A percentile compares a stretch with the other conserved stretches of the same genome.
Evolutionary conservation across 2,113 vertebrate species (phyloP).

Genomic region (Mesembrinibis cayennensis): DNA sequence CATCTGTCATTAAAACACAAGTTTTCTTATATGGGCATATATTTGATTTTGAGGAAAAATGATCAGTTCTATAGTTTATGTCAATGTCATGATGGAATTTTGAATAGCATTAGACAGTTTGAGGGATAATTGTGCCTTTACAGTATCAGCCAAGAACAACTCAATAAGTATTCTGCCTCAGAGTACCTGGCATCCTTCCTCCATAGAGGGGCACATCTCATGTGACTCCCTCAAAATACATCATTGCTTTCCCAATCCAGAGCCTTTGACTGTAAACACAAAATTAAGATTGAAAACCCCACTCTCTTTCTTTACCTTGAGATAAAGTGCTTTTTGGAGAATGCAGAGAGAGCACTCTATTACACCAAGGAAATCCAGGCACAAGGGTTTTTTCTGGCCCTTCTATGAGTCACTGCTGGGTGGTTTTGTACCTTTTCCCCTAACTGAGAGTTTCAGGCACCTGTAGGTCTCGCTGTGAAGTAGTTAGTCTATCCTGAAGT

Average conservation of each 20-base stretch:
- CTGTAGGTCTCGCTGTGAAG: not conserved
- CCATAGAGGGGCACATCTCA: not conserved
- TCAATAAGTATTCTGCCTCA: not conserved
- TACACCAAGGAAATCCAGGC: not conserved
- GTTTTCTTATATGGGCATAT: not conserved
- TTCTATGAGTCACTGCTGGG: not conserved
- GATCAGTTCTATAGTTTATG: not conserved
- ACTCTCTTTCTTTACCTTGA: not conserved
- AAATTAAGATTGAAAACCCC: not conserved
- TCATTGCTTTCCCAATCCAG: not conserved
- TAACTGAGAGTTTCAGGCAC: not conserved
- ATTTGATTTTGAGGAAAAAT: not conserved
- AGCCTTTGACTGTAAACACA: not conserved
- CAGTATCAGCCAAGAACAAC: not conserved
- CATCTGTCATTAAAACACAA: not conserved
- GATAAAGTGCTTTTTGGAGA: not conserved
- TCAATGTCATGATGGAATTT: not conserved
- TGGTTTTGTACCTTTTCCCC: not conserved
- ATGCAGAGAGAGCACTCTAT: not conserved
- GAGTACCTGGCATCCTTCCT: not conserved
- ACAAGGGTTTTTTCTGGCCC: not conserved
- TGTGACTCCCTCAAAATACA: not conserved
- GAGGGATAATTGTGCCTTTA: not conserved
- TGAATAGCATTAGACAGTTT: not conserved
- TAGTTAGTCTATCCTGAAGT: not conserved